A percentile compares a stretch with the other conserved stretches of the same genome.
Conservation (phyloP, 2,797 vertebrate species). For the Macroramphosus scolopax region DNA sequence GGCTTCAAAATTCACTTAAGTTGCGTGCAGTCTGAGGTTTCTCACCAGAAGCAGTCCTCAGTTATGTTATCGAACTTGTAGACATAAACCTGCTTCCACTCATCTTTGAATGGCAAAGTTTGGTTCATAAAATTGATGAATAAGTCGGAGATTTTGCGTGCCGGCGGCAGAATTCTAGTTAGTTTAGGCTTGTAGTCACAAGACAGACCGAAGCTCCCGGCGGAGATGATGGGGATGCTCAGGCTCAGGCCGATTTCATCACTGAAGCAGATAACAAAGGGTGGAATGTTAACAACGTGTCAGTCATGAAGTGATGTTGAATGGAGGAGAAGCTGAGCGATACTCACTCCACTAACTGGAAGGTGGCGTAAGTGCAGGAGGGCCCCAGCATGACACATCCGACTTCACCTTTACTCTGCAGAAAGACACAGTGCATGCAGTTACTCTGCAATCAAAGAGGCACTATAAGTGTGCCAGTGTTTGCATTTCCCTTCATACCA, state of each 20-base stretch:
- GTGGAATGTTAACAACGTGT: neutral
- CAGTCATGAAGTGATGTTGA: too few relatives aligned
- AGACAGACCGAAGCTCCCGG: slow-evolving; percentile 93
- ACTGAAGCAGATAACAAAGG: slow-evolving; percentile 53
- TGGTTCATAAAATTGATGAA: slow-evolving; percentile 80
- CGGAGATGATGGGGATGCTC: slow-evolving; percentile 89
- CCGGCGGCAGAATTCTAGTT: slow-evolving; percentile 88
- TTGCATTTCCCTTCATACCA: too few relatives aligned
- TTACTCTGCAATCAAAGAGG: neutral
- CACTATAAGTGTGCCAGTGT: too few relatives aligned
- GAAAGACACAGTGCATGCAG: neutral
- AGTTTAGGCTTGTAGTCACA: slow-evolving; percentile 89
- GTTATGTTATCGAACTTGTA: slow-evolving; percentile 78
- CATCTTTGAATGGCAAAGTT: slow-evolving; percentile 37
- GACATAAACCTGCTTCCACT: slow-evolving; percentile 83
- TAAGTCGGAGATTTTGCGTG: slow-evolving; percentile 85
- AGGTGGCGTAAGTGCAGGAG: slow-evolving; percentile 90
- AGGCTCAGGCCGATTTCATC: slow-evolving; percentile 80
- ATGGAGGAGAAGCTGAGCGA: neutral
- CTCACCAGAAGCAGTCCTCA: slow-evolving; percentile 92
- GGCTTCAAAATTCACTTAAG: too few relatives aligned
- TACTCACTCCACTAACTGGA: slow-evolving; percentile 94
- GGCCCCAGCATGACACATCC: slow-evolving; percentile 92
- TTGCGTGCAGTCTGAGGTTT: neutral
- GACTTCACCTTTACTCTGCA: slow-evolving; percentile 51